phyloP scores from a whole-genome alignment of 2,888 invertebrate genomes.

The Mythimna lalbum region DNA sequence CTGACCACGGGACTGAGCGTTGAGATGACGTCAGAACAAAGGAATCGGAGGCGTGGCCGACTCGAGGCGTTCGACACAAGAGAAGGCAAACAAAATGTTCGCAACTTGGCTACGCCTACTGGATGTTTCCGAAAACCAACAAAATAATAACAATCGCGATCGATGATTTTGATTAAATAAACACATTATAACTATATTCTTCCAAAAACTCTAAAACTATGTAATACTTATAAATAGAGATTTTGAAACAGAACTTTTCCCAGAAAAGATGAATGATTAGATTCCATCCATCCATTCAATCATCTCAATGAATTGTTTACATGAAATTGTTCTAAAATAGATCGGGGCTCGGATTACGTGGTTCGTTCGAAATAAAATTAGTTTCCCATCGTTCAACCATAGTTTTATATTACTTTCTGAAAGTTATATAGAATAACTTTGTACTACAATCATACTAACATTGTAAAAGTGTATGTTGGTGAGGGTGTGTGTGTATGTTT shows the following conservation, averaged over 20 bases:
- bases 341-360: slow-evolving; percentile 26
- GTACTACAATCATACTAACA: too few relatives aligned
- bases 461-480: too few relatives aligned
- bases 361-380: slow-evolving; percentile 35
- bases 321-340: slow-evolving; percentile 39
- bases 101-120: too few relatives aligned
- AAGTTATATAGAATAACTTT: too few relatives aligned
- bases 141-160: background rate
- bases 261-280: slow-evolving; percentile 37
- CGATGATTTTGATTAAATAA: slow-evolving; percentile 5
- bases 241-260: slow-evolving; percentile 33
- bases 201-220: slow-evolving; percentile 8
- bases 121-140: too few relatives aligned
- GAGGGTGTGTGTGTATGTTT: too few relatives aligned
- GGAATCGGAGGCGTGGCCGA: too few relatives aligned
- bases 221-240: slow-evolving; percentile 26
- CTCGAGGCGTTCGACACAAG: too few relatives aligned
- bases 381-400: background rate
- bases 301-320: slow-evolving; percentile 44
- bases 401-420: background rate
- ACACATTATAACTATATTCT: slow-evolving; percentile 1
- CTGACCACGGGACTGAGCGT: too few relatives aligned
- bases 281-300: slow-evolving; percentile 15
- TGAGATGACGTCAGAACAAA: too few relatives aligned
- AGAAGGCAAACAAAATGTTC: too few relatives aligned